Conservation (phyloP, 2,888 invertebrate genomes). For the Trissolcus japonicus region DNA sequence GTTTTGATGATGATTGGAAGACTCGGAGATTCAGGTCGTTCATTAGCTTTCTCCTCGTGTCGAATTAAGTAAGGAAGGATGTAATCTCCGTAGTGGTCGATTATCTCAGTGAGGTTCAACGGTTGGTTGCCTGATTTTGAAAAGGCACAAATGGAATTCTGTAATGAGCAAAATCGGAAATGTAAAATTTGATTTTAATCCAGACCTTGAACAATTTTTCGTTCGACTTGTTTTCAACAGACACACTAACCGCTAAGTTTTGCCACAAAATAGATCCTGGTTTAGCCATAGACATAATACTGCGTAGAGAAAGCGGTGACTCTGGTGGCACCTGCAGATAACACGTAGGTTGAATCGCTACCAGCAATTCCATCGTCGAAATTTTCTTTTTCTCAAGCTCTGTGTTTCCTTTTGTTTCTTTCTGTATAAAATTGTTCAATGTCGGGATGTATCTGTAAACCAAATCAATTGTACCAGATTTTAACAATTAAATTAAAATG, state of each 20-base stretch:
- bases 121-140: constrained; percentile 66
- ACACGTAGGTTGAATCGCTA: constrained; percentile 70
- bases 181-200: too few relatives aligned
- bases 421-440: constrained; percentile 67
- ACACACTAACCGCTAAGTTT: constrained; percentile 69
- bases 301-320: constrained; percentile 66
- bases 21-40: constrained; percentile 52
- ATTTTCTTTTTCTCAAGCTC: constrained; percentile 65
- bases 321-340: constrained; percentile 66
- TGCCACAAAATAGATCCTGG: constrained; percentile 72
- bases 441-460: constrained; percentile 67
- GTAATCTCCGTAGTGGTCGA: constrained; percentile 72
- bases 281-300: constrained; percentile 65
- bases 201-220: not conserved
- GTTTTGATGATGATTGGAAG: constrained; percentile 72
- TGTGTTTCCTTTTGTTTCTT: constrained; percentile 65
- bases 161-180: constrained; percentile 49
- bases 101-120: constrained; percentile 65
- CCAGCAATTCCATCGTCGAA: constrained; percentile 70
- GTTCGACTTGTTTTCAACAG: not conserved
- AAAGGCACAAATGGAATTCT: constrained; percentile 70
- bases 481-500: too few relatives aligned
- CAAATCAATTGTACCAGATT: not conserved
- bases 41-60: constrained; percentile 34
- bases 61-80: constrained; percentile 69